phyloP scores from a whole-genome alignment of 2,113 vertebrate species.

The Panurus biarmicus region DNA sequence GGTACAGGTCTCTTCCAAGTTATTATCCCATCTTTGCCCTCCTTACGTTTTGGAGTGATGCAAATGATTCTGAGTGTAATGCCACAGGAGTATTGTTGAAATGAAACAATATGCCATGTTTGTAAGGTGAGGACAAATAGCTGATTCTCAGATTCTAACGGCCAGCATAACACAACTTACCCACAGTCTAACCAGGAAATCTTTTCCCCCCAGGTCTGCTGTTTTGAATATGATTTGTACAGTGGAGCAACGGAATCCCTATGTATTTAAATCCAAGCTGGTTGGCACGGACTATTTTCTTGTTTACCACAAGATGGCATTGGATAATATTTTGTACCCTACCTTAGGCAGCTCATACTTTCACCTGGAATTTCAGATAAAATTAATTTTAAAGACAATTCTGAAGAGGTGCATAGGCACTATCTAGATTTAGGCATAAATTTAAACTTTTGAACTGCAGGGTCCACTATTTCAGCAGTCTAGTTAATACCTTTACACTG shows the following conservation, averaged over 20 bases:
- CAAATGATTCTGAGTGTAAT: not conserved
- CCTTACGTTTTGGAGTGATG: not conserved
- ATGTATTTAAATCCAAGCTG: not conserved
- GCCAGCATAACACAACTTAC: not conserved
- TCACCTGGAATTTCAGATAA: not conserved
- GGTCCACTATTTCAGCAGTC: not conserved
- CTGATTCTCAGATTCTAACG: not conserved
- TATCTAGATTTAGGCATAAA: not conserved
- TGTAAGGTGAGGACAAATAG: not conserved
- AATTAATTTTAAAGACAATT: not conserved
- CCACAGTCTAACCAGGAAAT: not conserved
- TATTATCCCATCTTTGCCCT: not conserved
- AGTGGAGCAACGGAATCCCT: not conserved
- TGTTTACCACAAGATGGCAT: slow-evolving; percentile 46
- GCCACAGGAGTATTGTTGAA: not conserved
- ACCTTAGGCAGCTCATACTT: not conserved
- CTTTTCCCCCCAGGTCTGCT: not conserved
- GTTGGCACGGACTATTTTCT: not conserved
- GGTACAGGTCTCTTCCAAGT: not conserved
- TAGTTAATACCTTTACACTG: not conserved
- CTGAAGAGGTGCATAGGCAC: not conserved
- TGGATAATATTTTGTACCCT: not conserved
- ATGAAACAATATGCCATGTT: not conserved
- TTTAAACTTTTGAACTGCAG: not conserved
- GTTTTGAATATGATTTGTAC: not conserved